Percentiles rank a stretch among this genome's conserved stretches.
Evolutionary conservation across 2,113 vertebrate genomes (phyloP).

Genomic region (Seriola aureovittata): DNA sequence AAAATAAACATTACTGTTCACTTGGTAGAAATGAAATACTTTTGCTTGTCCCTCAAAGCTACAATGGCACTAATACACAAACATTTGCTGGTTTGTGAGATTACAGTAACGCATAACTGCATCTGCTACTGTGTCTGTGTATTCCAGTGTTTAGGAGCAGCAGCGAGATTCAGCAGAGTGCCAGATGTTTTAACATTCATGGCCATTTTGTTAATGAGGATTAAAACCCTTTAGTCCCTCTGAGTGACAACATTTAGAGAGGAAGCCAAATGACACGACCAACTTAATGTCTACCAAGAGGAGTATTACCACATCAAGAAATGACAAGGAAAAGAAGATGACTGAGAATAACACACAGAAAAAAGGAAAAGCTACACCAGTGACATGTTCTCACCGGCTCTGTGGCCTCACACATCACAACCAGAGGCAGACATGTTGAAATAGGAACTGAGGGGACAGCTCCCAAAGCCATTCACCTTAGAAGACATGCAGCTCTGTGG

Average conservation of each 20-base stretch:
- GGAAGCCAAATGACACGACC: constrained; percentile 29
- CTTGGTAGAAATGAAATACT: neutral
- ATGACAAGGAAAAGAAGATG: neutral
- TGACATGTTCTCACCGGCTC: constrained; percentile 38
- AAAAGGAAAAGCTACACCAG: neutral
- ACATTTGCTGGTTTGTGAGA: constrained; percentile 3
- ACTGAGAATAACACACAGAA: neutral
- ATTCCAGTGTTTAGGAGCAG: constrained; percentile 1
- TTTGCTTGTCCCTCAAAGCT: neutral
- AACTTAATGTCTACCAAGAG: constrained; percentile 20
- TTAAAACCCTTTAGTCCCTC: constrained; percentile 38
- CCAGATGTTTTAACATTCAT: constrained; percentile 41
- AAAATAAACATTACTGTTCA: neutral
- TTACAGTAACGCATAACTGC: neutral
- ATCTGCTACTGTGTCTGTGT: neutral
- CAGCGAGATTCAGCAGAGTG: constrained; percentile 19
- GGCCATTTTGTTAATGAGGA: constrained; percentile 47
- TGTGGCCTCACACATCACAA: constrained; percentile 38
- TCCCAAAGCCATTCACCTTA: constrained; percentile 71
- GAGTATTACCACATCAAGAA: neutral
- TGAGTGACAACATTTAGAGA: constrained; percentile 39
- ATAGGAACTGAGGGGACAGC: constrained; percentile 21
- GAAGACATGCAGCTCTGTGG: constrained; percentile 66
- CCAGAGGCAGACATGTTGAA: constrained; percentile 32
- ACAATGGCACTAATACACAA: neutral